phyloP scores from a whole-genome alignment of 2,888 invertebrate species.

The Mesorhabditis spiculigera region DNA sequence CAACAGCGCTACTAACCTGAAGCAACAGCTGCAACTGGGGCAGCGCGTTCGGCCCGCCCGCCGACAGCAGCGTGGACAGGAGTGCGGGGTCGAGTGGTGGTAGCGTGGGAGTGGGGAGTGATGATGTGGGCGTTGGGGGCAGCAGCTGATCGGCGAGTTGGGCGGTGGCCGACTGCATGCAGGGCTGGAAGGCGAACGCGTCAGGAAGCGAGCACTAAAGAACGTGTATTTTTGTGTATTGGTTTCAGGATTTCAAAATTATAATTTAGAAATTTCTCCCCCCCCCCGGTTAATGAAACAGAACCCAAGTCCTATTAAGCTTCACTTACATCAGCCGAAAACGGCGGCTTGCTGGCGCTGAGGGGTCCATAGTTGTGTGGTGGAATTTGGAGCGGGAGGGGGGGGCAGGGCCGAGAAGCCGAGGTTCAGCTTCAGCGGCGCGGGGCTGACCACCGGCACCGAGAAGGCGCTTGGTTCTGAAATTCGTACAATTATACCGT shows the following conservation, averaged over 20 bases:
- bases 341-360: constrained; percentile 26
- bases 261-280: too few species aligned
- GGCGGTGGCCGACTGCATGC: neutral
- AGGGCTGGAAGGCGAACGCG: neutral
- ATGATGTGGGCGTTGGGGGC: neutral
- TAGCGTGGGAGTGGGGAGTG: neutral
- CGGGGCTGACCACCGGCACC: constrained; percentile 13
- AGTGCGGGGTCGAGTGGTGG: neutral
- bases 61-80: neutral
- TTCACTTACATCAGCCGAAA: neutral
- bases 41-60: neutral
- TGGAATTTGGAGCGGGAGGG: constrained; percentile 20
- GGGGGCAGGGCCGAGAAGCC: constrained; percentile 16
- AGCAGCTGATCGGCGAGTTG: neutral
- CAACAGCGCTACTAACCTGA: too few species aligned
- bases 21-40: constrained; percentile 1
- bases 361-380: constrained; percentile 26
- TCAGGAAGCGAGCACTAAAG: neutral
- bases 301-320: too few species aligned
- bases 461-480: neutral
- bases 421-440: constrained; percentile 8
- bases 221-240: too few species aligned
- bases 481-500: neutral
- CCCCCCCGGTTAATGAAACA: too few species aligned
- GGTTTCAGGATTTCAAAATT: too few species aligned